A percentile compares a stretch with the other conserved stretches of the same genome.
Evolutionary conservation across 2,113 vertebrate species (phyloP).

Genomic region (Talpa occidentalis): DNA sequence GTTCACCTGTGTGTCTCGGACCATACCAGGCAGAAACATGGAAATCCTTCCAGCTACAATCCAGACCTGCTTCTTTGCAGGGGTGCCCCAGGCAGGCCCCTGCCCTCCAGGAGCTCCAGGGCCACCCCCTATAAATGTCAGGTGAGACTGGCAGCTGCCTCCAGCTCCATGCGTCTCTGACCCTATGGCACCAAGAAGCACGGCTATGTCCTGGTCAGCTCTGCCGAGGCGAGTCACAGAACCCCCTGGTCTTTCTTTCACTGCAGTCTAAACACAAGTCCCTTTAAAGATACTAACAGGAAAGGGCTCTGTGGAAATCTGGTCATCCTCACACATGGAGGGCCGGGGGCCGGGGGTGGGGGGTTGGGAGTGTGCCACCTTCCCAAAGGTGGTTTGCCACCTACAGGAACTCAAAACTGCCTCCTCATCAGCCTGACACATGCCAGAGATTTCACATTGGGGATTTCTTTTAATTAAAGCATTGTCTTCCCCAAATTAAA

Average conservation of each 20-base stretch:
- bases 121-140: not conserved
- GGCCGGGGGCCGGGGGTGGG: not conserved
- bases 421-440: slow-evolving; percentile 11
- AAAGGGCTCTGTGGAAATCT: not conserved
- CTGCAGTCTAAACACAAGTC: not conserved
- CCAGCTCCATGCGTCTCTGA: not conserved
- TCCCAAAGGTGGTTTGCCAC: not conserved
- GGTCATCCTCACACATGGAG: not conserved
- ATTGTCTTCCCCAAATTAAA: slow-evolving; percentile 60
- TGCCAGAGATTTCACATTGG: slow-evolving; percentile 1
- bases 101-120: not conserved
- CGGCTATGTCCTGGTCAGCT: not conserved
- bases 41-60: not conserved
- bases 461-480: slow-evolving; percentile 73
- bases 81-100: not conserved
- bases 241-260: not conserved
- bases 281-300: not conserved
- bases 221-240: not conserved
- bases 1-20: not conserved
- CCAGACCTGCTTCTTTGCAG: not conserved
- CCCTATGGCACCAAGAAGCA: not conserved
- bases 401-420: not conserved
- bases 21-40: not conserved
- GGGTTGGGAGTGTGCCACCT: too few species aligned
- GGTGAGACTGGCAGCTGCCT: not conserved